Conservation (phyloP, 2,888 invertebrate species). For the Camptogramma bilineatum region DNA sequence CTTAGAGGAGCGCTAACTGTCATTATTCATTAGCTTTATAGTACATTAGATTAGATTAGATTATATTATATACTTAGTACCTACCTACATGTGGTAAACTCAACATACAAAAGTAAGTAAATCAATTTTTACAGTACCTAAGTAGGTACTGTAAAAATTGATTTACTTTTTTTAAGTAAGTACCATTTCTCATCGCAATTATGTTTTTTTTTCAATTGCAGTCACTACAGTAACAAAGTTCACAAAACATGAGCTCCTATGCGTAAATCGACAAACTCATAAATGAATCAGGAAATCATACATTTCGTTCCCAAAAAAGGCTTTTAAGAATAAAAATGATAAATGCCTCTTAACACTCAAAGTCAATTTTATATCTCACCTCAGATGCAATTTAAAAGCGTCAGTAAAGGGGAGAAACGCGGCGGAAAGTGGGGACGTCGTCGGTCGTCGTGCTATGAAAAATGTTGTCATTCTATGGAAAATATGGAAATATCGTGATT, state of each 20-base stretch:
- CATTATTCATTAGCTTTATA: too few species aligned
- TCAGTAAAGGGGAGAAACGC: constrained; percentile 33
- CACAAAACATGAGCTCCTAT: too few species aligned
- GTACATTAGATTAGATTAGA: too few species aligned
- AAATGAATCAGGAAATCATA: neutral
- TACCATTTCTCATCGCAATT: too few species aligned
- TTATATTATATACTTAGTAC: too few species aligned
- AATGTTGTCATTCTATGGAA: constrained; percentile 56
- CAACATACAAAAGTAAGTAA: too few species aligned
- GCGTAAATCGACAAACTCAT: neutral
- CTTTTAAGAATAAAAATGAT: neutral
- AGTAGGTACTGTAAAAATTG: too few species aligned
- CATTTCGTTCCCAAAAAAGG: neutral
- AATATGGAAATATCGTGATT: constrained; percentile 60
- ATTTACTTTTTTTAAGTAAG: too few species aligned
- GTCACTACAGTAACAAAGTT: neutral
- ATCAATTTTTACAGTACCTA: too few species aligned
- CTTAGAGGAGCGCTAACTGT: too few species aligned
- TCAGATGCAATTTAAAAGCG: constrained; percentile 53
- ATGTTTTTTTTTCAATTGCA: too few species aligned
- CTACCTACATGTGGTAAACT: too few species aligned
- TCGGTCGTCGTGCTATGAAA: constrained; percentile 59
- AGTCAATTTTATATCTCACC: constrained; percentile 48
- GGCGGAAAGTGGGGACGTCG: constrained; percentile 50
- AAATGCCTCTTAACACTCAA: constrained; percentile 32